Evolutionary conservation across 1,140 invertebrate genomes (phyloP).

Genomic region (Drosophila kepulauana): DNA sequence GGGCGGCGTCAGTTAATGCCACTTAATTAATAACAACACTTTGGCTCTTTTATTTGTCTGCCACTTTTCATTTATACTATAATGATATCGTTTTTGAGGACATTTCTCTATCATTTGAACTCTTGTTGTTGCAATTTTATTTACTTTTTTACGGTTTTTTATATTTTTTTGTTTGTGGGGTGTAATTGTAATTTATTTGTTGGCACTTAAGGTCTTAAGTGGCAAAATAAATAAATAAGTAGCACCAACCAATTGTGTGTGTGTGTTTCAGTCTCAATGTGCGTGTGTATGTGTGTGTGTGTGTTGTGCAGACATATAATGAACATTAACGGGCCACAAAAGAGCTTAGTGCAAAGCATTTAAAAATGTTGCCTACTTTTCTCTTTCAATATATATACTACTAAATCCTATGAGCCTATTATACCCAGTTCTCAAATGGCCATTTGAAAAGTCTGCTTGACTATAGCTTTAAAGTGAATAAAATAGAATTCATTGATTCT

Average conservation of each 20-base stretch:
- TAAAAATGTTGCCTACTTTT: constrained; percentile 35
- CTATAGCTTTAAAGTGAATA: neutral
- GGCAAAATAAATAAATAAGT: constrained; percentile 64
- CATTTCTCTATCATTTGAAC: constrained; percentile 13
- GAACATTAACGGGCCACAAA: constrained; percentile 36
- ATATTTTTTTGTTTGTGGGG: constrained; percentile 7
- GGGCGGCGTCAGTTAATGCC: constrained; percentile 59
- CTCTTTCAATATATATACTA: neutral
- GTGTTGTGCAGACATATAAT: constrained; percentile 1
- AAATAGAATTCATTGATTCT: too few species aligned
- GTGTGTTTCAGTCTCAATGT: neutral
- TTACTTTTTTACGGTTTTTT: constrained; percentile 16
- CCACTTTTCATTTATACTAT: constrained; percentile 45
- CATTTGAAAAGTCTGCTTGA: neutral
- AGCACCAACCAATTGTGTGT: constrained; percentile 11
- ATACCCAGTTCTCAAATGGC: neutral
- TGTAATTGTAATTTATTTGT: constrained; percentile 63
- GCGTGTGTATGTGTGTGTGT: constrained; percentile 1
- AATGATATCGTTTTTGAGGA: constrained; percentile 47
- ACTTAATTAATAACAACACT: constrained; percentile 75
- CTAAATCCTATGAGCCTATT: neutral
- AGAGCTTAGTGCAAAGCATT: constrained; percentile 24
- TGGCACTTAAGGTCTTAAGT: constrained; percentile 62
- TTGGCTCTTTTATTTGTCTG: constrained; percentile 36
- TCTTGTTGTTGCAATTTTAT: constrained; percentile 18